Conservation (phyloP, 2,797 vertebrate genomes). For the Nannoperca australis region DNA sequence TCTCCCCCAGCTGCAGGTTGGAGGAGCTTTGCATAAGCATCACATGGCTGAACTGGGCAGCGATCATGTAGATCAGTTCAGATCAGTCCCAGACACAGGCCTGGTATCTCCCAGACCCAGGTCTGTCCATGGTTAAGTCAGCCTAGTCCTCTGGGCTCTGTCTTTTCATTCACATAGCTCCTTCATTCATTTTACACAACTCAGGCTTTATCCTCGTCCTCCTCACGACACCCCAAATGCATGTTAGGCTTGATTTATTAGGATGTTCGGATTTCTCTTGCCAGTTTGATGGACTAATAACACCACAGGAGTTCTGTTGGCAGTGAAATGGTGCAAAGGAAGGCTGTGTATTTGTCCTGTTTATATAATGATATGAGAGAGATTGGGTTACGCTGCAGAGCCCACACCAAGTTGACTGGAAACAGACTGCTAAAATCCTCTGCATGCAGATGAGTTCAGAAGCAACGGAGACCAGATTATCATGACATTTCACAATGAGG, state of each 20-base stretch:
- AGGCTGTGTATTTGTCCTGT: constrained; percentile 28
- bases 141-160: constrained; percentile 46
- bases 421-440: constrained; percentile 28
- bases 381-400: constrained; percentile 19
- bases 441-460: constrained; percentile 32
- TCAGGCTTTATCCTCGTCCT: constrained; percentile 46
- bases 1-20: constrained; percentile 78
- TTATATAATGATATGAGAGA: constrained; percentile 12
- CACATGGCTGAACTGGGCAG: constrained; percentile 67
- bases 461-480: constrained; percentile 13
- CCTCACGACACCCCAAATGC: constrained; percentile 38
- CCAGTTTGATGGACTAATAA: constrained; percentile 38
- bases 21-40: constrained; percentile 70
- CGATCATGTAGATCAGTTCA: constrained; percentile 59
- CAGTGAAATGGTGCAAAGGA: constrained; percentile 38
- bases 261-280: constrained; percentile 35
- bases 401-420: constrained; percentile 29
- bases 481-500: constrained; percentile 28
- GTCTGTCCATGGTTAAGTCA: constrained; percentile 42
- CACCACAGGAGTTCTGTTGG: constrained; percentile 28
- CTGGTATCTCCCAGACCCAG: constrained; percentile 54
- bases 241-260: constrained; percentile 53
- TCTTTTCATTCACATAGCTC: constrained; percentile 38
- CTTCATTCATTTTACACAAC: constrained; percentile 59
- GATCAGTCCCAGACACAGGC: constrained; percentile 48